phyloP scores from a whole-genome alignment of 2,113 vertebrate species.

The Lipophrys pholis region DNA sequence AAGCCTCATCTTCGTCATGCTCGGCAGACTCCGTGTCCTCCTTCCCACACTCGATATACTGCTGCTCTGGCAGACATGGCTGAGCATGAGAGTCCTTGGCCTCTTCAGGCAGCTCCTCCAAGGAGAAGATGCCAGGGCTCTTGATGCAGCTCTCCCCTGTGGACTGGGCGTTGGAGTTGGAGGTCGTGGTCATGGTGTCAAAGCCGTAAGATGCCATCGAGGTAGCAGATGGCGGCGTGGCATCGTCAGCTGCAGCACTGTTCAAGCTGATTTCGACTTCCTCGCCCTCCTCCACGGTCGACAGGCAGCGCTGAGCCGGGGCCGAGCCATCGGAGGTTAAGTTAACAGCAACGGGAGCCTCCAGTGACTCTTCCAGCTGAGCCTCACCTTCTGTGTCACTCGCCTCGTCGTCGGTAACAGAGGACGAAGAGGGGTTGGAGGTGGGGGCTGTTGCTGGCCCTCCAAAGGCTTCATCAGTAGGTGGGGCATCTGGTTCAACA shows the following conservation, averaged over 20 bases:
- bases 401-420: conserved; percentile 82
- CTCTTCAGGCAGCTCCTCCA: conserved; percentile 82
- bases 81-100: conserved; percentile 64
- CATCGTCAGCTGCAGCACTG: conserved; percentile 43
- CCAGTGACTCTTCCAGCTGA: conserved; percentile 70
- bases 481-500: conserved; percentile 71
- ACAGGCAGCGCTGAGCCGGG: conserved; percentile 58
- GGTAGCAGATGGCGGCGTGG: conserved; percentile 80
- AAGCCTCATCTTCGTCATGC: background rate
- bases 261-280: conserved; percentile 40
- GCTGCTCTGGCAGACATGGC: conserved; percentile 57
- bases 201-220: conserved; percentile 82
- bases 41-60: conserved; percentile 75
- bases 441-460: conserved; percentile 71
- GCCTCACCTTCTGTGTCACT: conserved; percentile 84
- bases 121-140: conserved; percentile 85
- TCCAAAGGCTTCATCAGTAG: conserved; percentile 77
- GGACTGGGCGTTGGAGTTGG: conserved; percentile 81
- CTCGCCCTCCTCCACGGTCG: conserved; percentile 74
- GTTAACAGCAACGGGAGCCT: conserved; percentile 8
- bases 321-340: conserved; percentile 48
- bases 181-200: conserved; percentile 76
- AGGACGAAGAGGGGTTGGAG: conserved; percentile 77
- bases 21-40: conserved; percentile 35
- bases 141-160: conserved; percentile 82